phyloP scores from a whole-genome alignment of 2,113 vertebrate species.

The Pantherophis guttatus region DNA sequence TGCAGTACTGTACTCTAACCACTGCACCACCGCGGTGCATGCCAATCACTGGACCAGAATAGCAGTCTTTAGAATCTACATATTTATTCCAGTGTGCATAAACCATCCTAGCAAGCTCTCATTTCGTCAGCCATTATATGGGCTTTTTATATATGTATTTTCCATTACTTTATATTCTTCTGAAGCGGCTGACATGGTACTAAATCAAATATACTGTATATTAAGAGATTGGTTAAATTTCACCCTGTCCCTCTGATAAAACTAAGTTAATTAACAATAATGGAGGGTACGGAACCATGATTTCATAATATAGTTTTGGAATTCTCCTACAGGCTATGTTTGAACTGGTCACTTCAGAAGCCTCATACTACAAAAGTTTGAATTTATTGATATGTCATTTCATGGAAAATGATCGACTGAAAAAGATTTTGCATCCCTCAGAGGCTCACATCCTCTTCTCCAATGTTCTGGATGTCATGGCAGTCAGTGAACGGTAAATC shows the following conservation, averaged over 20 bases:
- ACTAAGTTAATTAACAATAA: neutral
- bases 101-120: neutral
- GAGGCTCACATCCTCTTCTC: conserved; percentile 96
- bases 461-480: conserved; percentile 92
- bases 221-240: accelerated
- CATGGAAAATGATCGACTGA: conserved; percentile 82
- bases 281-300: neutral
- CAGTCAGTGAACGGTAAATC: conserved; percentile 88
- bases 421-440: conserved; percentile 85
- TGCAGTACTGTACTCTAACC: no score
- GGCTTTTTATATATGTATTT: neutral
- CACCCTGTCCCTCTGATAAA: accelerated
- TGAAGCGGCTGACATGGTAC: neutral
- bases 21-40: neutral
- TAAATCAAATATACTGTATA: neutral
- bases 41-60: neutral
- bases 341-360: conserved; percentile 92
- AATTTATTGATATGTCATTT: conserved; percentile 91
- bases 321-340: conserved; percentile 86
- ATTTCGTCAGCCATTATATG: neutral
- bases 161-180: neutral
- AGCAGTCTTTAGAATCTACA: neutral
- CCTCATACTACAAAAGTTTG: conserved; percentile 95
- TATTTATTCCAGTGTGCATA: neutral
- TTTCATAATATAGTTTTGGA: conserved; percentile 7